Conservation (phyloP, 2,888 invertebrate genomes). For the Clistopyga incitator region DNA sequence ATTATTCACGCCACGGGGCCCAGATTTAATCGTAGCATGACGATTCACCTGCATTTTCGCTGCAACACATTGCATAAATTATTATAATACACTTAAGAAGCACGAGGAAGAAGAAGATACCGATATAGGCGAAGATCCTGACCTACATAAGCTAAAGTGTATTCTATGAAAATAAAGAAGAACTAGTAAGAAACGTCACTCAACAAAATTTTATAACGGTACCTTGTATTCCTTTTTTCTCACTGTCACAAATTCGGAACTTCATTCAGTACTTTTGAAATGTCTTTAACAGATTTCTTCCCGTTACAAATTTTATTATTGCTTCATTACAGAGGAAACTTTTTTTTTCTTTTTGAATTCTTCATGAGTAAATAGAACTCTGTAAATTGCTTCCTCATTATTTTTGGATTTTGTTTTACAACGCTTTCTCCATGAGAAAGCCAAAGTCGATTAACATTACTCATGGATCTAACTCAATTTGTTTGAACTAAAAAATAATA, state of each 20-base stretch:
- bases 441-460: no score
- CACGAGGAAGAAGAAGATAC: conserved; percentile 21
- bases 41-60: conserved; percentile 48
- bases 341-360: no score
- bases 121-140: conserved; percentile 40
- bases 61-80: conserved; percentile 14
- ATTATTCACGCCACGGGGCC: conserved; percentile 53
- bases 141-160: conserved; percentile 15
- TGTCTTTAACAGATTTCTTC: neutral
- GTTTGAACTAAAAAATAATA: no score
- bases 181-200: neutral
- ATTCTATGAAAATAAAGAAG: conserved; percentile 2
- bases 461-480: no score
- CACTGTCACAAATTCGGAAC: neutral
- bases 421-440: no score
- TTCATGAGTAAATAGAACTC: no score
- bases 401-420: no score
- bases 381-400: no score
- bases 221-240: neutral
- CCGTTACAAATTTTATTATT: neutral
- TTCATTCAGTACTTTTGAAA: neutral
- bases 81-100: conserved; percentile 5
- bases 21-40: conserved; percentile 55
- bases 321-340: no score
- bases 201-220: neutral